Evolutionary conservation across 1,140 invertebrate genomes (phyloP).

Genomic region (Melipona quadrifasciata): DNA sequence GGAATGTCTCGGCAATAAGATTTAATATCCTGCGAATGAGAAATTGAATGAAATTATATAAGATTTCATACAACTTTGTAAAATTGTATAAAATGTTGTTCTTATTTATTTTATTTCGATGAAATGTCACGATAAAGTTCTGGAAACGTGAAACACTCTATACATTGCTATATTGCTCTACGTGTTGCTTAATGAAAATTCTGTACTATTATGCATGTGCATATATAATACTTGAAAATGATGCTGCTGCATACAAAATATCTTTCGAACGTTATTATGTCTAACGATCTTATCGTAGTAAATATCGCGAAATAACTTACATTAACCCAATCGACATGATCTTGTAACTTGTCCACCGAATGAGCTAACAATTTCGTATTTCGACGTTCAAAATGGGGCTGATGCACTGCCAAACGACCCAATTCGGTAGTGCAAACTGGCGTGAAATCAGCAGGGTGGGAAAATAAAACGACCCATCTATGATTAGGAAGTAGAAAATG

Average conservation of each 20-base stretch:
- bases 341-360: constrained; percentile 91
- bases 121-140: not conserved
- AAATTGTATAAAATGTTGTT: too few species aligned
- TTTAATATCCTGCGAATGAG: constrained; percentile 86
- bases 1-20: constrained; percentile 87
- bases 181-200: not conserved
- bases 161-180: too few species aligned
- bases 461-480: constrained; percentile 95
- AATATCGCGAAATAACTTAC: constrained; percentile 75
- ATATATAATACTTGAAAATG: not conserved
- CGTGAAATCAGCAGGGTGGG: constrained; percentile 96
- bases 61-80: too few species aligned
- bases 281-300: not conserved
- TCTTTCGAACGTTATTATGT: not conserved
- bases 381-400: constrained; percentile 89
- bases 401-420: constrained; percentile 88
- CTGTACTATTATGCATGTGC: too few species aligned
- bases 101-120: not conserved
- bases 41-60: not conserved
- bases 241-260: not conserved
- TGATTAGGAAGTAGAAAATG: constrained; percentile 8
- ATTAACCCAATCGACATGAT: constrained; percentile 91
- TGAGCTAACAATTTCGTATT: constrained; percentile 93
- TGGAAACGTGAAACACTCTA: too few species aligned
- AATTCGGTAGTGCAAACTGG: constrained; percentile 97